Evolutionary conservation across 2,888 invertebrate genomes (phyloP).

Genomic region (Willowsia nigromaculata): DNA sequence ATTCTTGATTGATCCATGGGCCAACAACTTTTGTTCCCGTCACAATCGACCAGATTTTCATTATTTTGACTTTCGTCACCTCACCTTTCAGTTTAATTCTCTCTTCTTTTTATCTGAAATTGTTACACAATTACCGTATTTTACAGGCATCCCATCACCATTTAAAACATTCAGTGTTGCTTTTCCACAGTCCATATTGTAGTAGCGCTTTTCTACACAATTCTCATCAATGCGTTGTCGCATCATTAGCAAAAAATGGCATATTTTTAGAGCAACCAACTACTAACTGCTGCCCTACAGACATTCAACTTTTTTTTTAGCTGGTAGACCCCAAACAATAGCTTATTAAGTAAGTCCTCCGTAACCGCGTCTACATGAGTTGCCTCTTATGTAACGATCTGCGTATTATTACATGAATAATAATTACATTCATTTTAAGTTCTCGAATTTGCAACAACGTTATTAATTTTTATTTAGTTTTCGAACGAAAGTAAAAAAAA

Average conservation of each 20-base stretch:
- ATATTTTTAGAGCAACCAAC: constrained; percentile 7
- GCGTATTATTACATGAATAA: background rate
- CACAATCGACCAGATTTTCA: background rate
- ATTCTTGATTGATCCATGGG: constrained; percentile 38
- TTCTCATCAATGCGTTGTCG: background rate
- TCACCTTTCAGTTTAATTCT: background rate
- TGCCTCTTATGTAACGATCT: background rate
- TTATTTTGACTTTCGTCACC: constrained; percentile 18
- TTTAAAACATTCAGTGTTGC: background rate
- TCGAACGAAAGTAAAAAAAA: constrained; percentile 28
- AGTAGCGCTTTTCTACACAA: background rate
- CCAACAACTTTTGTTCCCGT: constrained; percentile 26
- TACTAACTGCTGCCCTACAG: constrained; percentile 25
- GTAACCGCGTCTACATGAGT: background rate
- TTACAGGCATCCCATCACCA: background rate
- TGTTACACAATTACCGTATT: constrained; percentile 45
- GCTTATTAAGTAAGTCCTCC: constrained; percentile 49
- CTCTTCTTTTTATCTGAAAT: background rate
- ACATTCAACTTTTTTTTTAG: constrained; percentile 38
- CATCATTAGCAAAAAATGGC: constrained; percentile 5
- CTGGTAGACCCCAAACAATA: constrained; percentile 48
- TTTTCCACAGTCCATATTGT: constrained; percentile 21
- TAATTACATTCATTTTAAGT: background rate
- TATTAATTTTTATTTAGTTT: background rate
- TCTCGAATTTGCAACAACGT: background rate